A percentile compares a stretch with the other conserved stretches of the same genome.
Conservation (phyloP, 2,113 vertebrate genomes). For the Panurus biarmicus region DNA sequence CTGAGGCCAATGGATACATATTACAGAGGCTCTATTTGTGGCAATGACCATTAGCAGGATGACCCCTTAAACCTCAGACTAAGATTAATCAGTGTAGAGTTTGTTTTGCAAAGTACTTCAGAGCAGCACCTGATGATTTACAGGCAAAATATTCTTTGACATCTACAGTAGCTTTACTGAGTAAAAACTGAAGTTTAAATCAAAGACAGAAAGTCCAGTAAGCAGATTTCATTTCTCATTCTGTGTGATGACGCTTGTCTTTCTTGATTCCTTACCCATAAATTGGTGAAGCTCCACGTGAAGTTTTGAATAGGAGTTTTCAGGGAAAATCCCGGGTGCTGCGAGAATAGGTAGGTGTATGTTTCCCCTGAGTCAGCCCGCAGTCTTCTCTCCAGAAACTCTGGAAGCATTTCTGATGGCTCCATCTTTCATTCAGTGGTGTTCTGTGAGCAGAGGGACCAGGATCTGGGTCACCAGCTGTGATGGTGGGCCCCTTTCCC, state of each 20-base stretch:
- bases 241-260: neutral
- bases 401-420: neutral
- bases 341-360: neutral
- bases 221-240: neutral
- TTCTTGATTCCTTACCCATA: neutral
- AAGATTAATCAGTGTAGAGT: neutral
- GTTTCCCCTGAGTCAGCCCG: neutral
- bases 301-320: neutral
- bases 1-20: neutral
- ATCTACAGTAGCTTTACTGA: neutral
- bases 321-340: neutral
- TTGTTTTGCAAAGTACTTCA: neutral
- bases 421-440: fast-evolving
- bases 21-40: neutral
- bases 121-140: neutral
- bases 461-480: fast-evolving
- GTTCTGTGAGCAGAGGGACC: neutral
- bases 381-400: neutral
- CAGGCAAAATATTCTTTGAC: neutral
- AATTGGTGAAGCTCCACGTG: neutral
- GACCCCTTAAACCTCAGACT: neutral
- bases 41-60: neutral
- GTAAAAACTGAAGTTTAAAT: neutral
- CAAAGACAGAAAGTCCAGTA: neutral
- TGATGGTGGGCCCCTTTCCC: neutral